A percentile compares a stretch with the other conserved stretches of the same genome.
Conservation (phyloP, 2,797 vertebrate genomes). For the Diceros bicornis region DNA sequence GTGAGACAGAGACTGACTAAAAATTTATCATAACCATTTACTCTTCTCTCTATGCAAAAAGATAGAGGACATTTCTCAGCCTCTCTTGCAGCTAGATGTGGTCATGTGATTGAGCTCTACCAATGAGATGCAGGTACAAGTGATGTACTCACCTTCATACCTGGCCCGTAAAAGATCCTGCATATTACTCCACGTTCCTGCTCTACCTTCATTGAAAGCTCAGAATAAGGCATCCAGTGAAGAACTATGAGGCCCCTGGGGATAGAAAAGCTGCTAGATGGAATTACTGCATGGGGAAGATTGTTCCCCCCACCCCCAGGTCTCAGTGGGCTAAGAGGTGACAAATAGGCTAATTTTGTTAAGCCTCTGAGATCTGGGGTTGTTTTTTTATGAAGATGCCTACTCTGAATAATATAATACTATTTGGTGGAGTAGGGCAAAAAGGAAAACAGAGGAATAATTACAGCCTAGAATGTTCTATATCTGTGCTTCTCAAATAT, state of each 20-base stretch:
- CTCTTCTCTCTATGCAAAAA: not conserved
- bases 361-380: not conserved
- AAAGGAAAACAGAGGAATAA: conserved; percentile 14
- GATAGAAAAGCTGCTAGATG: not conserved
- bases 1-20: not conserved
- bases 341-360: conserved; percentile 37
- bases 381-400: not conserved
- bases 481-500: not conserved
- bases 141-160: accelerated
- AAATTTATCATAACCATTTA: not conserved
- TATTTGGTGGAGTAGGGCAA: not conserved
- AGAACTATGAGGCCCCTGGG: not conserved
- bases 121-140: not conserved
- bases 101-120: not conserved
- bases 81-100: not conserved
- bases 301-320: accelerated
- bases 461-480: not conserved
- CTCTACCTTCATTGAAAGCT: not conserved
- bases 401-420: not conserved
- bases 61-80: not conserved
- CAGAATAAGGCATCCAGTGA: not conserved
- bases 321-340: not conserved
- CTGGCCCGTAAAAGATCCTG: not conserved
- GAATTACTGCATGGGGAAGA: not conserved
- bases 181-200: not conserved